A percentile compares a stretch with the other conserved stretches of the same genome.
Evolutionary conservation across 2,888 invertebrate genomes (phyloP).

Genomic region (Pterobdella sp.): DNA sequence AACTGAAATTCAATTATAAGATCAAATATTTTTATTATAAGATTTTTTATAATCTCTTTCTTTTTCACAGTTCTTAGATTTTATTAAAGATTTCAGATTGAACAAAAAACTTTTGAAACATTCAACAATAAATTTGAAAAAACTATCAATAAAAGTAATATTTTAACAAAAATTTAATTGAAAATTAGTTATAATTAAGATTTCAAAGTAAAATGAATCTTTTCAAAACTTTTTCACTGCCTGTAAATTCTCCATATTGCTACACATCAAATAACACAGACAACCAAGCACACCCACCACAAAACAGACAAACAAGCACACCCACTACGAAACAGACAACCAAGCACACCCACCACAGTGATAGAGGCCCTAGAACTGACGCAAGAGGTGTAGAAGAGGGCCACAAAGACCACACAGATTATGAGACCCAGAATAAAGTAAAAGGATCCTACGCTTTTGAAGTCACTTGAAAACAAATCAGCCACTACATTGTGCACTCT

Average conservation of each 20-base stretch:
- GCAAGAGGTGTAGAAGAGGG: constrained; percentile 10
- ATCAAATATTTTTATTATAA: no score
- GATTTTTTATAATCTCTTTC: no score
- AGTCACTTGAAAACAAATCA: background rate
- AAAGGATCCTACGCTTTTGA: constrained; percentile 1
- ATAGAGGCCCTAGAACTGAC: background rate
- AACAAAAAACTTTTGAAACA: background rate
- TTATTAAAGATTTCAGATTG: background rate
- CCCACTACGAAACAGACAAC: background rate
- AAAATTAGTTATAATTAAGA: background rate
- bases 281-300: background rate
- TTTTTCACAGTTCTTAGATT: no score
- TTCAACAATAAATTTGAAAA: background rate
- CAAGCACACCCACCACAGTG: background rate
- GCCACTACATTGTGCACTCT: background rate
- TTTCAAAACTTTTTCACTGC: no score
- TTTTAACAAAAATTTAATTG: background rate
- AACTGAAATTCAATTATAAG: no score
- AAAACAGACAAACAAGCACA: background rate
- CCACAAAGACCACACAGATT: background rate
- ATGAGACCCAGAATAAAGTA: background rate
- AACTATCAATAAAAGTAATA: background rate
- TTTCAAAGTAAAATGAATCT: background rate
- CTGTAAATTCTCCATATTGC: no score
- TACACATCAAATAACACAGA: no score